Conservation (phyloP, 2,113 vertebrate genomes). For the Cavia porcellus region DNA sequence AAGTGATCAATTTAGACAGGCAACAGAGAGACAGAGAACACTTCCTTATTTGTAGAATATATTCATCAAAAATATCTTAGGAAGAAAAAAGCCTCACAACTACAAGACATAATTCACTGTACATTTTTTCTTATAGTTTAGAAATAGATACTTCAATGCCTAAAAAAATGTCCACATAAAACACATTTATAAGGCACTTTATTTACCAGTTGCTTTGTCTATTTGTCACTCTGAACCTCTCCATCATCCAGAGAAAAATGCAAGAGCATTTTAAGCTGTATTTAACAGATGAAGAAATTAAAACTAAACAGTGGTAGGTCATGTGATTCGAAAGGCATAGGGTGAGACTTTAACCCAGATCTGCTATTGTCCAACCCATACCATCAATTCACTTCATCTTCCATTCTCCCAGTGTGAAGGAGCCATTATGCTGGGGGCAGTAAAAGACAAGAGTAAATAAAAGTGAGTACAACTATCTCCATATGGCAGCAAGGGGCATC, state of each 20-base stretch:
- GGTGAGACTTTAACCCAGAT: not conserved
- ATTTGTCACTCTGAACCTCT: slow-evolving; percentile 52
- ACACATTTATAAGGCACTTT: slow-evolving; percentile 63
- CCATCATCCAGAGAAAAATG: slow-evolving; percentile 18
- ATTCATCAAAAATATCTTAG: slow-evolving; percentile 67
- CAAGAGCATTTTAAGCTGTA: slow-evolving; percentile 19
- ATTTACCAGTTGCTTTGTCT: slow-evolving; percentile 62
- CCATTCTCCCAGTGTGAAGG: not conserved
- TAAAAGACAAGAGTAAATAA: not conserved
- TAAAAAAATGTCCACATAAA: slow-evolving; percentile 56
- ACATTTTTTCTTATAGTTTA: slow-evolving; percentile 71
- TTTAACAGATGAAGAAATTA: not conserved
- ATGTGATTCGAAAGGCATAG: not conserved
- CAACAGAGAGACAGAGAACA: not conserved
- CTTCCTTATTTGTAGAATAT: not conserved
- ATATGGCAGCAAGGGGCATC: not conserved
- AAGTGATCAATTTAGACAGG: slow-evolving; percentile 43
- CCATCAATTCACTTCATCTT: not conserved
- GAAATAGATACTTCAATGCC: slow-evolving; percentile 58
- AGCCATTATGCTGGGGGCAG: not conserved
- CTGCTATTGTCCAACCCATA: not conserved
- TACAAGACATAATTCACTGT: slow-evolving; percentile 40
- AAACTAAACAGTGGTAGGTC: not conserved
- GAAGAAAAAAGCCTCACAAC: slow-evolving; percentile 55
- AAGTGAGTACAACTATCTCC: not conserved